Evolutionary conservation across 1,140 invertebrate genomes (phyloP).

Genomic region (Hestina assimilis): DNA sequence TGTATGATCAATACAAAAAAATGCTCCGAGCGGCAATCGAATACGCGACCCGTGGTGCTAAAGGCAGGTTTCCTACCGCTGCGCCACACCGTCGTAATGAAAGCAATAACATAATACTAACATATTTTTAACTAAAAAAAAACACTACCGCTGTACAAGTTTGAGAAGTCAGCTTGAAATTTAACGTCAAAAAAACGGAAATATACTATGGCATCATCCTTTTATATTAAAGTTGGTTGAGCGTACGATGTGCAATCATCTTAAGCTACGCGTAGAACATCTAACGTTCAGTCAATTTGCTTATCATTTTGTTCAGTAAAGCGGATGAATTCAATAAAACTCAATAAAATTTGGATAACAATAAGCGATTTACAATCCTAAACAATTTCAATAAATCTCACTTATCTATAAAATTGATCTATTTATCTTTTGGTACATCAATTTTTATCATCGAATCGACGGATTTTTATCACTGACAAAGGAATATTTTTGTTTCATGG

Average conservation of each 20-base stretch:
- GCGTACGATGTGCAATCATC: too few relatives aligned
- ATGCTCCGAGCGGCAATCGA: too few relatives aligned
- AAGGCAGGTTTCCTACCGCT: too few relatives aligned
- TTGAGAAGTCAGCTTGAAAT: too few relatives aligned
- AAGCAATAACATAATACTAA: too few relatives aligned
- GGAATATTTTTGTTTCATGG: not conserved
- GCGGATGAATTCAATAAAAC: conserved; percentile 8
- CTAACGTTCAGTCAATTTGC: conserved; percentile 27
- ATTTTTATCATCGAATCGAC: not conserved
- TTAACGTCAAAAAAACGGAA: too few relatives aligned
- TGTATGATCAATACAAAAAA: too few relatives aligned
- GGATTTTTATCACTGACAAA: not conserved
- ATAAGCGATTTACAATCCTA: conserved; percentile 25
- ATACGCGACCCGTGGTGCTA: too few relatives aligned
- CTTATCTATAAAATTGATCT: conserved; percentile 22
- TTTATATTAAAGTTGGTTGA: too few relatives aligned
- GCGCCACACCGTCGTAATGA: not conserved
- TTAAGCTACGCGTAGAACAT: conserved; percentile 8
- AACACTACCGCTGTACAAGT: too few relatives aligned
- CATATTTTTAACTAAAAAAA: too few relatives aligned
- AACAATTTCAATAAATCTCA: conserved; percentile 21
- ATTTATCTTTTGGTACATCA: not conserved
- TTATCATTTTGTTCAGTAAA: conserved; percentile 21
- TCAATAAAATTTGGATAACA: conserved; percentile 33
- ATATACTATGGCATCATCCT: too few relatives aligned